Conservation (phyloP, 1,140 invertebrate species). For the Drosophila fuyamai region DNA sequence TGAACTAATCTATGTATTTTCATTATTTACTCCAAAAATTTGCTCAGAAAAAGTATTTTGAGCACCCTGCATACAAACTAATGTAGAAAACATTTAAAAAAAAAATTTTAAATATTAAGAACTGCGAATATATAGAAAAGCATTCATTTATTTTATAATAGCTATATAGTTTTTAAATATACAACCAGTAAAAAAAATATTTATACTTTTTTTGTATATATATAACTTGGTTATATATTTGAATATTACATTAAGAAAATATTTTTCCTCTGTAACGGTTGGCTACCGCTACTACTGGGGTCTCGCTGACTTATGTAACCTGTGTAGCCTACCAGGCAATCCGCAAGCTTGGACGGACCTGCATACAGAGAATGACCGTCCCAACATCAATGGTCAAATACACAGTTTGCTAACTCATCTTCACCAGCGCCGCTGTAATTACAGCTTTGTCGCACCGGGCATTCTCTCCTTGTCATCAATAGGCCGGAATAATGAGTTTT, state of each 20-base stretch:
- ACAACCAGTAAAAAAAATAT: too few relatives aligned
- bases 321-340: not conserved
- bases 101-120: too few relatives aligned
- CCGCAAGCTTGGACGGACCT: slow-evolving; percentile 2
- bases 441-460: slow-evolving; percentile 42
- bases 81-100: too few relatives aligned
- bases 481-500: slow-evolving; percentile 60
- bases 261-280: slow-evolving; percentile 1
- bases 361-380: slow-evolving; percentile 33
- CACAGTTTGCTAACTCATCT: slow-evolving; percentile 62
- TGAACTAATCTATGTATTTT: not conserved
- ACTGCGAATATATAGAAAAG: too few relatives aligned
- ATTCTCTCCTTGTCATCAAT: slow-evolving; percentile 67
- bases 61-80: too few relatives aligned
- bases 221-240: too few relatives aligned
- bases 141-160: too few relatives aligned
- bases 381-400: not conserved
- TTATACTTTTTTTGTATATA: too few relatives aligned
- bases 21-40: too few relatives aligned
- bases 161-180: too few relatives aligned
- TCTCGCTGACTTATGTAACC: slow-evolving; percentile 59
- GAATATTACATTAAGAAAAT: not conserved
- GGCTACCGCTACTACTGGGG: slow-evolving; percentile 44
- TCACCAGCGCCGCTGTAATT: slow-evolving; percentile 58
- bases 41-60: too few relatives aligned